Evolutionary conservation across 1,140 invertebrate genomes (phyloP), one percentile per base, ranked within the genome.

Genomic region (Sinonovacula constricta): DNA sequence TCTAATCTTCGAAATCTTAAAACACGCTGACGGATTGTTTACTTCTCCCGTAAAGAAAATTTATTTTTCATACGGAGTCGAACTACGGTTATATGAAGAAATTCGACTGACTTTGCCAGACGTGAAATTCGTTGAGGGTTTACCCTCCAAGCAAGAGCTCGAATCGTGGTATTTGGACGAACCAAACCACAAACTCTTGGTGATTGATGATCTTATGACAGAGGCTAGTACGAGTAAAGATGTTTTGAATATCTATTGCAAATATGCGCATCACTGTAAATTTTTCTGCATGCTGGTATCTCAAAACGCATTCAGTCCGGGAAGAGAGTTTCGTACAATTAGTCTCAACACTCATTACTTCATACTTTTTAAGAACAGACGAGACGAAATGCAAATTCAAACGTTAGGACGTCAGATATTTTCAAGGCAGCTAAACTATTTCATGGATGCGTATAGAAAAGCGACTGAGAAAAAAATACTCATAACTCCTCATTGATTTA

Each of bases 351-450:
- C 51, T 63, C 71, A 70, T 30, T 69, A 70, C 34, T 63, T 81
- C 24, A 24, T 82, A 31, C 51, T 82, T 26, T 82, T 79, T 62
- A 69, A 56, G 24, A 82, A 79, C 51, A 36, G 53, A 28, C 62
- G 81, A 68, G 81, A 82, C 76, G 28, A 69, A 53, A 30, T 79
- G 53, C 81, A 80, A 36, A 75, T 82, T 18, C 49, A 77, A 31
- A 82, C 71, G 3, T 80, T 82, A 45, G 81, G 59, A n/a, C 74
- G 53, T 57, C 81, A 82, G 51, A 68, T 82, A 45, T 79, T 82
- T 56, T 65, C 81, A 18, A 72, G 77, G 12, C 65, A 69, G 56
- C 56, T 49, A 2, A 65, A 66, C 33, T 82, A 78, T 79, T 81
- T 78, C 36, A 79, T 76, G 66, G 76, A 82, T 31, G 66, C 63